Evolutionary conservation across 2,888 invertebrate species (phyloP).

Genomic region (Oxyteleia sp.): DNA sequence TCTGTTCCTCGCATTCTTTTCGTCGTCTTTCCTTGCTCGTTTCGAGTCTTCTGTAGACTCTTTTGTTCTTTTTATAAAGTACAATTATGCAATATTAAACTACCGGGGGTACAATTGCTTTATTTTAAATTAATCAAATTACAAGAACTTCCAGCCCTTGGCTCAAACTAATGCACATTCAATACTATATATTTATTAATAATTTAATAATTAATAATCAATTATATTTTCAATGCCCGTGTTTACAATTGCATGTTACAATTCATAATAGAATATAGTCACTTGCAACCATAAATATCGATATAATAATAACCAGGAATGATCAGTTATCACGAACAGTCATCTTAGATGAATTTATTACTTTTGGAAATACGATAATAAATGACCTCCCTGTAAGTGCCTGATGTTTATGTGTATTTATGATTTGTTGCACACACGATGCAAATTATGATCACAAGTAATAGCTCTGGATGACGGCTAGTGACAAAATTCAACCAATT

Average conservation of each 20-base stretch:
- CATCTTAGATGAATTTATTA: conserved; percentile 54
- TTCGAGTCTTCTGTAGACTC: conserved; percentile 31
- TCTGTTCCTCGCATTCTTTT: conserved; percentile 69
- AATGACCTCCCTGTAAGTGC: conserved; percentile 25
- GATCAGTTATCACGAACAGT: conserved; percentile 37
- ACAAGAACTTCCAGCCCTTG: too few relatives aligned
- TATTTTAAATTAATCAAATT: conserved; percentile 23
- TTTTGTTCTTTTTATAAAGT: conserved; percentile 44
- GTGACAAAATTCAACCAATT: conserved; percentile 1
- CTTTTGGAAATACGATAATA: conserved; percentile 48
- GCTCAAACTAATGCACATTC: neutral
- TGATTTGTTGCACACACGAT: conserved; percentile 39
- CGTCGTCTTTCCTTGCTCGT: conserved; percentile 47
- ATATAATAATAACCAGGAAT: conserved; percentile 27
- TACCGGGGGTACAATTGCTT: conserved; percentile 10
- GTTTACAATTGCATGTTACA: neutral
- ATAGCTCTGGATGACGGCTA: conserved; percentile 1
- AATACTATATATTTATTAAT: neutral
- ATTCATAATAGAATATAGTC: conserved; percentile 34
- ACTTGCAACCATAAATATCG: conserved; percentile 32
- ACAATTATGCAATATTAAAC: conserved; percentile 50
- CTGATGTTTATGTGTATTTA: conserved; percentile 36
- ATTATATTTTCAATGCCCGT: neutral
- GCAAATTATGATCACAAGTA: conserved; percentile 19
- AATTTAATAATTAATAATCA: neutral